Base-by-base conservation (phyloP, 2,888 invertebrate genomes). In the Parnassius smintheus region DNA sequence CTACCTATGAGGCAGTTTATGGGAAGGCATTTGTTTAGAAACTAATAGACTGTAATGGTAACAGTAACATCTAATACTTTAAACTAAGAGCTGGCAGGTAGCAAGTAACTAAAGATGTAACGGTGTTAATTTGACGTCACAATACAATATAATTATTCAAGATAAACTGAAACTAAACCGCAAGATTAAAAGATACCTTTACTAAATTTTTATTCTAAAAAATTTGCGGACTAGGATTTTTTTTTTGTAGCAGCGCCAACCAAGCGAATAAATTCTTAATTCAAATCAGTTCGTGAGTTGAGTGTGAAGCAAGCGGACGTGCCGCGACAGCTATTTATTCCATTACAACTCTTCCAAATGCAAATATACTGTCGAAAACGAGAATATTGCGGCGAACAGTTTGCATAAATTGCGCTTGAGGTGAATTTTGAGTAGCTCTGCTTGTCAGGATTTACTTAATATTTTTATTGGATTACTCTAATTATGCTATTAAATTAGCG, bases 241-340 rank as follows among this genome's bases (percentile, higher is more conserved):
- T 18, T 18, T 71, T 70, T 76, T 35, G 35, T 2, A 13, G 13
- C 50, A 76, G 68, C 73, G 71, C 75, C 78, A 82, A 75, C 78
- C 70, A 70, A 78, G 79, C 82, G 78, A 78, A 79, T 78, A 80
- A 86, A 88, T 87, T 87, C 86, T 75, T 84, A 86, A 89, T 89
- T 88, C 85, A 89, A 89, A 89, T 88, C 88, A 89, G 85, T 88
- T 86, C 88, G 88, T 88, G 88, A 88, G 85, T 77, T 59, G 87
- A 79, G 84, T 88, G 83, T 81, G 80, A 81, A 88, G 81, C 73
- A 78, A 66, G 77, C 77, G 82, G 86, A 89, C 88, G 87, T 88
- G 88, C 81, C 75, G 73, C 72, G 75, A 77, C 78, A 79, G 78
- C 79, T 81, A 82, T 85, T 88, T 85, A 85, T 86, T 86, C 85